These are phyloP conservation scores for Luperina testacea DNA, from an alignment of 2,888 invertebrate genomes.

Conservation along the genomic window DNA sequence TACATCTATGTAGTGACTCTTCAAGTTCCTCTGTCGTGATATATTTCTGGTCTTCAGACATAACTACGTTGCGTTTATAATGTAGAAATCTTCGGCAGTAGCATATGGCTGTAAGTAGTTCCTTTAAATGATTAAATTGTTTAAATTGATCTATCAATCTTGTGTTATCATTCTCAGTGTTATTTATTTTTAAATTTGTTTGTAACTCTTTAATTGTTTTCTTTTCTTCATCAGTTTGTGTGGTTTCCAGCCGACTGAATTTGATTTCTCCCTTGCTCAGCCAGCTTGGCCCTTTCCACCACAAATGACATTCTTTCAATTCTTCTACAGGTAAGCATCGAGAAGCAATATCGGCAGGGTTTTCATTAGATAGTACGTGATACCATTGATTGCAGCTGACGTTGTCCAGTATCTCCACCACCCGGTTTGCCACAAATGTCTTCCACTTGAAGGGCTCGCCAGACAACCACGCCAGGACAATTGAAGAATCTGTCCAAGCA, in stretches of 20 bases:
- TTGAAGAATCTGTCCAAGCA: not conserved
- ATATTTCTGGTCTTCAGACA: not conserved
- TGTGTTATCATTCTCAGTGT: too few species aligned
- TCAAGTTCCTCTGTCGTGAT: conserved; percentile 18
- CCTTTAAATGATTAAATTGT: too few species aligned
- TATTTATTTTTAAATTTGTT: too few species aligned
- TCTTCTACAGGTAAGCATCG: conserved; percentile 17
- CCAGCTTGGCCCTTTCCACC: conserved; percentile 20
- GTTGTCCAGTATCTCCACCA: conserved; percentile 25
- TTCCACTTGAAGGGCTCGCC: conserved; percentile 27
- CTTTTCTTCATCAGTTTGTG: conserved; percentile 8
- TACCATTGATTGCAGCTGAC: conserved; percentile 18
- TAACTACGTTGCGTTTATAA: conserved; percentile 16
- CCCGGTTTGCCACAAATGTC: conserved; percentile 29
- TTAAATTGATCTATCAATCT: too few species aligned
- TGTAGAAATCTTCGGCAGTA: not conserved
- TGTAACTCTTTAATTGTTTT: too few species aligned
- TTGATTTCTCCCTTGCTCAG: conserved; percentile 16
- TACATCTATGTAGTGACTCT: conserved; percentile 1
- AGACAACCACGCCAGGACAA: conserved; percentile 15
- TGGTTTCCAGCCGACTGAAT: conserved; percentile 9
- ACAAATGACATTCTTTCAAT: not conserved
- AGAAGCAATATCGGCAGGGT: conserved; percentile 14
- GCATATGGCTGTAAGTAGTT: too few species aligned
- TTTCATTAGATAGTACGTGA: conserved; percentile 17